These are phyloP conservation scores for Bugulina stolonifera DNA, from an alignment of 2,888 invertebrate species.

Conservation along the genomic window DNA sequence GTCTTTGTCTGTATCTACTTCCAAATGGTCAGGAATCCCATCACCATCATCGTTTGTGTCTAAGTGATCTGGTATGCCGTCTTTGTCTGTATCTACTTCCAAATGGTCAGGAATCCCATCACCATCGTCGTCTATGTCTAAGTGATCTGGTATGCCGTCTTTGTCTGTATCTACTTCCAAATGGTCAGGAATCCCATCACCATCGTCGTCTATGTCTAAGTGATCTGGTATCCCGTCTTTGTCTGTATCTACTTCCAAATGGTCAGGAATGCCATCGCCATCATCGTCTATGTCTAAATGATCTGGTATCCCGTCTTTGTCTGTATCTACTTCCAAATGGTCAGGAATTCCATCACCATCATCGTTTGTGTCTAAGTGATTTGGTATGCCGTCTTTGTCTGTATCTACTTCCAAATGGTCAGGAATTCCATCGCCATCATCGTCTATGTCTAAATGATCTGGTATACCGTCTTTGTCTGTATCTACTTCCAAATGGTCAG, in stretches of 20 bases:
- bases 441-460: no score
- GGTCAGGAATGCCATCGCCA: neutral
- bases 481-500: no score
- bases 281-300: slow-evolving; percentile 37
- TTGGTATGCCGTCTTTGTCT: no score
- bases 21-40: slow-evolving; percentile 28
- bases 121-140: slow-evolving; percentile 29
- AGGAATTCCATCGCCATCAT: no score
- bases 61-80: slow-evolving; percentile 29
- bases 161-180: no score
- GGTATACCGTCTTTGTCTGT: no score
- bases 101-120: slow-evolving; percentile 30
- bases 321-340: slow-evolving; percentile 27
- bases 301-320: slow-evolving; percentile 42
- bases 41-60: slow-evolving; percentile 27
- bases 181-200: no score
- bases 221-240: slow-evolving; percentile 42
- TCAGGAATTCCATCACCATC: no score
- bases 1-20: neutral
- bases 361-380: no score
- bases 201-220: slow-evolving; percentile 37
- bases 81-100: slow-evolving; percentile 28
- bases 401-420: no score
- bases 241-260: slow-evolving; percentile 14
- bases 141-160: slow-evolving; percentile 27